Percentiles rank a stretch among this genome's conserved stretches.
Conservation (phyloP, 2,888 invertebrate species). For the Notocelia uddmanniana region DNA sequence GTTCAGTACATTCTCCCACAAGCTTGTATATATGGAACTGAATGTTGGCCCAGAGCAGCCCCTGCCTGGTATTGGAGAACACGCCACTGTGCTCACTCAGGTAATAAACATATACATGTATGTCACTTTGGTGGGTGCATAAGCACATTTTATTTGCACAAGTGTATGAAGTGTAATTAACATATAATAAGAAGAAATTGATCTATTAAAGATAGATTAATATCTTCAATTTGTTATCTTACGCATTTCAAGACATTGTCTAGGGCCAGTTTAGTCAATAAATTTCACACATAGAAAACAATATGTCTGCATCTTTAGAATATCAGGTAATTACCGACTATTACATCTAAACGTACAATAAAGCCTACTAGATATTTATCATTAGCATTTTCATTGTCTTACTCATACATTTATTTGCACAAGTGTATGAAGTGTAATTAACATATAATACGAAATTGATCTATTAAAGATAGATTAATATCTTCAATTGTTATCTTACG, state of each 20-base stretch:
- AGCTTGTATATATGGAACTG: constrained; percentile 99
- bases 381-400: not conserved
- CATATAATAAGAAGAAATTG: too few relatives aligned
- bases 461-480: not conserved
- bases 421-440: too few relatives aligned
- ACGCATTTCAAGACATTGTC: too few relatives aligned
- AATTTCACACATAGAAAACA: constrained; percentile 95
- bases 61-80: constrained; percentile 93
- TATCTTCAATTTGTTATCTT: too few relatives aligned
- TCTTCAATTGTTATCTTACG: not conserved
- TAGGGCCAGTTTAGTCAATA: too few relatives aligned
- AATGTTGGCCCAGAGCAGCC: constrained; percentile 97
- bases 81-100: constrained; percentile 97
- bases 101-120: constrained; percentile 75
- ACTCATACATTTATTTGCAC: not conserved
- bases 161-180: constrained; percentile 5
- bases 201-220: too few relatives aligned
- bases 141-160: constrained; percentile 18
- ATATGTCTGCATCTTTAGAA: constrained; percentile 95
- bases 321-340: constrained; percentile 91
- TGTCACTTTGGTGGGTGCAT: not conserved
- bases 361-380: not conserved
- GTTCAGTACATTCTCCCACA: constrained; percentile 99
- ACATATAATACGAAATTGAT: too few relatives aligned
- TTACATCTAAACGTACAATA: not conserved